These are phyloP conservation scores for Typhlomys cinereus DNA, from an alignment of 2,113 vertebrate species.

Conservation along the genomic window DNA sequence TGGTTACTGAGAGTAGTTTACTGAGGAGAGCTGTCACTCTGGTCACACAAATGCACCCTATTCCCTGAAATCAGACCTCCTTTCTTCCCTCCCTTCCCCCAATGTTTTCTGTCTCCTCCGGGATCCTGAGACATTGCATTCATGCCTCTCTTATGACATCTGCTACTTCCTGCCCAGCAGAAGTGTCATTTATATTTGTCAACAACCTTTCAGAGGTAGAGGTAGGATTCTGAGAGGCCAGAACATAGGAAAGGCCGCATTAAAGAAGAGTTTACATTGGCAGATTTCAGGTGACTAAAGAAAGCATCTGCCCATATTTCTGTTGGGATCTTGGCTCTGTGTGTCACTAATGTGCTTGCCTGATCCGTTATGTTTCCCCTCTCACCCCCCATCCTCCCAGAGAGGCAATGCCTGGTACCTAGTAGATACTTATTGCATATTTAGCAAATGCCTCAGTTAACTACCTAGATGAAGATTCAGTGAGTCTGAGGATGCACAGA, in stretches of 20 bases:
- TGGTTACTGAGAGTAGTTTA: accelerated
- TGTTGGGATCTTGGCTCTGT: not conserved
- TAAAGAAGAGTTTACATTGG: not conserved
- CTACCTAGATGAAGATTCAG: not conserved
- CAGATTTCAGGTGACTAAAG: not conserved
- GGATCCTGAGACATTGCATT: not conserved
- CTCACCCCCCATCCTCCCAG: not conserved
- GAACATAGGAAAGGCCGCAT: not conserved
- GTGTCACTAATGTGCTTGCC: not conserved
- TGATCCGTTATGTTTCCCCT: not conserved
- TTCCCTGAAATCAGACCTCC: too few species aligned
- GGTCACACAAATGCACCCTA: not conserved
- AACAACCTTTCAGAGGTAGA: not conserved
- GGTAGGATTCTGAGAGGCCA: not conserved
- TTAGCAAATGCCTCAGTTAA: not conserved
- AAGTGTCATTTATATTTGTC: not conserved
- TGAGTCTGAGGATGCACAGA: not conserved
- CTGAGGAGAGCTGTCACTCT: not conserved
- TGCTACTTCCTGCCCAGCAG: not conserved
- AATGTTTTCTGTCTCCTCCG: not conserved
- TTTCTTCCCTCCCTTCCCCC: not conserved
- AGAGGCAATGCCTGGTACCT: not conserved
- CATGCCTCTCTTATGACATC: not conserved
- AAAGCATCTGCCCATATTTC: accelerated
- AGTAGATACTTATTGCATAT: not conserved